Base-by-base conservation (phyloP, 2,113 vertebrate species). In the Nipponia nippon region DNA sequence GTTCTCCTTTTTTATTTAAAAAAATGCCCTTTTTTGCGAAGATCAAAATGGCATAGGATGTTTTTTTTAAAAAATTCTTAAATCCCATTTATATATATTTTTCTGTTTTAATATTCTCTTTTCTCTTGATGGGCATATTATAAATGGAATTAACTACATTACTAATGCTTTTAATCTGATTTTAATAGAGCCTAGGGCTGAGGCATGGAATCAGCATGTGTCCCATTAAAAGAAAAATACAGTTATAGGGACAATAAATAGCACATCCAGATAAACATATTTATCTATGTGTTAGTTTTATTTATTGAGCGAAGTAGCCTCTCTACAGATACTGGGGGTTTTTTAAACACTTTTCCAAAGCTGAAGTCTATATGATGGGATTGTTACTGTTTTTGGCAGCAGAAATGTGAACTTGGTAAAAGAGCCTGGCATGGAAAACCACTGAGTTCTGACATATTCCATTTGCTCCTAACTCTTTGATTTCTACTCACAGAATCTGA, bases 91-190 rank as follows among this genome's bases (percentile, higher is more conserved):
- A 79, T 77, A 75, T 56, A 52, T 95, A 47, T 97, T 34, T 97
- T 71, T 65, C 76, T 87, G 21, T 90, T 96, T 96, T 92, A 96
- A 95, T 65, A 9, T 93, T 96, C 52, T 96, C 7, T 27, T 94
- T 93, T 95, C 84, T 94, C 46, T 71, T 91, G 87, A 87, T 97
- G 92, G 94, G 40, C 81, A 95, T 96, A 86, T 96, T 96, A 95
- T 92, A 97, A 97, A 95, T 95, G 62, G 75, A 97, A 97, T 98
- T 97, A 97, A 96, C 93, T 97, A 96, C 55, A 90, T 97, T 97
- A 94, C 69, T 97, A 96, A 96, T 95, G 87, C 77, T 97, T 98
- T 98, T 95, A 97, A 97, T 97, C 95, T 98, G 92, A 97, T 97
- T 98, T 98, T 97, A 97, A 92, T 97, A 73, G 94, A 38, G 93